phyloP scores from a whole-genome alignment of 2,888 invertebrate genomes.

The Yponomeuta sedellus region DNA sequence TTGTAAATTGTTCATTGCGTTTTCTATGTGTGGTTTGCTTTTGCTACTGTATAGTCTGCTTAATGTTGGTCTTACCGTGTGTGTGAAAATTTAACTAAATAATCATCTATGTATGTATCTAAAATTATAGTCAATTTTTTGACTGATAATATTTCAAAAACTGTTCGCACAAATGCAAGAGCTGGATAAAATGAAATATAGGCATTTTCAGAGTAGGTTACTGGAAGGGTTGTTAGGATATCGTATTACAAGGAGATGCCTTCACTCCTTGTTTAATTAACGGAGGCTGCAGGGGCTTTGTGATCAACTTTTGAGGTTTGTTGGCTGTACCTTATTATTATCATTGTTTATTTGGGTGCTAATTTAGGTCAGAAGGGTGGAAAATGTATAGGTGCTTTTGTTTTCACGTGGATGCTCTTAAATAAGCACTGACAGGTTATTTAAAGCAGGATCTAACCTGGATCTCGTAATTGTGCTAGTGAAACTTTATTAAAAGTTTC shows the following conservation, averaged over 20 bases:
- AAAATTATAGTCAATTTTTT: no score
- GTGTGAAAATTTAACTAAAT: no score
- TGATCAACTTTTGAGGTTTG: conserved; percentile 57
- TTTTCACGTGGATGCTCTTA: background rate
- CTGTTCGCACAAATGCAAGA: no score
- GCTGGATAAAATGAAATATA: background rate
- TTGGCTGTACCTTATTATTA: conserved; percentile 42
- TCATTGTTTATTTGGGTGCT: conserved; percentile 23
- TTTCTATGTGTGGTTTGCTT: no score
- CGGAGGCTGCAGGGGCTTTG: conserved; percentile 55
- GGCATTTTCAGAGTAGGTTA: background rate
- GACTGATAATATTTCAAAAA: no score
- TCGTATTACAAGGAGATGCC: conserved; percentile 64
- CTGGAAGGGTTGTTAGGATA: conserved; percentile 65
- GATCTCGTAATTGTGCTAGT: background rate
- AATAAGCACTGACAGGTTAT: background rate
- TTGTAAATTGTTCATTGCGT: no score
- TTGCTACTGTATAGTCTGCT: no score
- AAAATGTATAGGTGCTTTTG: conserved; percentile 21
- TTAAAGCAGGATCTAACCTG: background rate
- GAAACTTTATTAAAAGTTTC: no score
- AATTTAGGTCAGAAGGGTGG: conserved; percentile 35
- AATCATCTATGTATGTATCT: no score
- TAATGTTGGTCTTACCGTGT: no score
- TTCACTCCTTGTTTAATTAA: conserved; percentile 58